These are phyloP conservation scores for Teleiodes luculella DNA, from an alignment of 2,888 invertebrate genomes.

Conservation along the genomic window DNA sequence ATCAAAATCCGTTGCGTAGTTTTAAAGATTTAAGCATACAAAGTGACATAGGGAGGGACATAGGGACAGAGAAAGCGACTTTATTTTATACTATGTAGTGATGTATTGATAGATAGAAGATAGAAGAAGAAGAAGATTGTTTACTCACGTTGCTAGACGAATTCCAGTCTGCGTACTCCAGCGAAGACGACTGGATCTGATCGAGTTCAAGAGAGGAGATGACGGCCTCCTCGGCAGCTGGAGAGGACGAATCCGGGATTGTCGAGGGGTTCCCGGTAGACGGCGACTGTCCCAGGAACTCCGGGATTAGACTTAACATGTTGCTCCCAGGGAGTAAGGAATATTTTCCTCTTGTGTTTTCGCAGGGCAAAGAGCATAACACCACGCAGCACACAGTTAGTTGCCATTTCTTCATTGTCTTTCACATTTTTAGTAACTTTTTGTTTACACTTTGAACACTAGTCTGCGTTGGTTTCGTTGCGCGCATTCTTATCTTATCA, in stretches of 20 bases:
- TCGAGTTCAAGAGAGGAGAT: constrained; percentile 12
- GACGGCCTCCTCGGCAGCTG: background rate
- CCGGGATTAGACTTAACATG: constrained; percentile 34
- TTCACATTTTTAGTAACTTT: constrained; percentile 22
- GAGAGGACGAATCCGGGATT: constrained; percentile 6
- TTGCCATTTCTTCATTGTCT: constrained; percentile 47
- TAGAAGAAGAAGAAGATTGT: too few species aligned
- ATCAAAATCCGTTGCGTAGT: too few species aligned
- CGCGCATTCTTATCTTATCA: too few species aligned
- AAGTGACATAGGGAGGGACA: too few species aligned
- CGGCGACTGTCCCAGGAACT: constrained; percentile 32
- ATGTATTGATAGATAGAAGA: too few species aligned
- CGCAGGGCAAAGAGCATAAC: constrained; percentile 32
- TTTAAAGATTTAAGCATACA: too few species aligned
- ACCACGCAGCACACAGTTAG: constrained; percentile 37
- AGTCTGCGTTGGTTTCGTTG: too few species aligned
- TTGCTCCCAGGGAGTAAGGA: constrained; percentile 34
- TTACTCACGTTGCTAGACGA: constrained; percentile 27
- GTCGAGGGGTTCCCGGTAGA: constrained; percentile 15
- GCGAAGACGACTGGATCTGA: constrained; percentile 15
- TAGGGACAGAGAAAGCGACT: too few species aligned
- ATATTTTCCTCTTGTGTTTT: constrained; percentile 34
- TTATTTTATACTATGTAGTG: too few species aligned
- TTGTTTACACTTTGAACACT: background rate
- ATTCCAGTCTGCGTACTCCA: constrained; percentile 6